A percentile compares a stretch with the other conserved stretches of the same genome.
Conservation (phyloP, 2,797 vertebrate species). For the Labeo calbasu region DNA sequence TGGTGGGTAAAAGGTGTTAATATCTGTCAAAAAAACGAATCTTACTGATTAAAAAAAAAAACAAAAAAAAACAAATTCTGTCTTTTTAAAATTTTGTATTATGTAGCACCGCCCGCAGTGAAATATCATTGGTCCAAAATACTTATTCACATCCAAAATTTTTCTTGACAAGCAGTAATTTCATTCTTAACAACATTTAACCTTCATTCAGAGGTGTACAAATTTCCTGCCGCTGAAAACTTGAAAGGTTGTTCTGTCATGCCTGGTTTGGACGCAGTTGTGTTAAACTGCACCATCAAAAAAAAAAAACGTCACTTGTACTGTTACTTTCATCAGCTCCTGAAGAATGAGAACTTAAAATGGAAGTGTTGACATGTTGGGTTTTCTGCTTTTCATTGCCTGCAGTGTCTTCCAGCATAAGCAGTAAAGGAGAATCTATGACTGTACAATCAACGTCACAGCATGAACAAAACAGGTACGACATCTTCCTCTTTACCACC, state of each 20-base stretch:
- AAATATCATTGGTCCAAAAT: neutral
- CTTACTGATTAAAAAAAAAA: too few relatives aligned
- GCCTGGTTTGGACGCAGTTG: neutral
- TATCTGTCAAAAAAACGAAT: too few relatives aligned
- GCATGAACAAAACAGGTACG: constrained; percentile 79
- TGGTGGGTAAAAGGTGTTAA: too few relatives aligned
- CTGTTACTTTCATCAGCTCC: neutral
- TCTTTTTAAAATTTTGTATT: too few relatives aligned
- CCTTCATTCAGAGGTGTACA: neutral
- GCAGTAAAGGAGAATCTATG: constrained; percentile 79
- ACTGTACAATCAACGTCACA: constrained; percentile 74
- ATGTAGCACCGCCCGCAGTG: too few relatives aligned
- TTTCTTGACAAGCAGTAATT: neutral
- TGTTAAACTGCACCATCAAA: neutral
- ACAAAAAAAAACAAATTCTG: too few relatives aligned
- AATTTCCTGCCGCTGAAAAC: neutral
- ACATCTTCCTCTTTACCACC: constrained; percentile 36
- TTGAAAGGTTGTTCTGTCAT: neutral
- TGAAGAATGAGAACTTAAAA: constrained; percentile 1
- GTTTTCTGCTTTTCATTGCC: constrained; percentile 15
- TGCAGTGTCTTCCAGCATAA: constrained; percentile 75
- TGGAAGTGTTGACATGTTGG: constrained; percentile 11
- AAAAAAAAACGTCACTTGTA: neutral
- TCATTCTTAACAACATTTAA: constrained; percentile 6
- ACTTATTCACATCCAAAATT: too few relatives aligned